Evolutionary conservation across 2,888 invertebrate genomes (phyloP).

Genomic region (Druceiella hillmani): DNA sequence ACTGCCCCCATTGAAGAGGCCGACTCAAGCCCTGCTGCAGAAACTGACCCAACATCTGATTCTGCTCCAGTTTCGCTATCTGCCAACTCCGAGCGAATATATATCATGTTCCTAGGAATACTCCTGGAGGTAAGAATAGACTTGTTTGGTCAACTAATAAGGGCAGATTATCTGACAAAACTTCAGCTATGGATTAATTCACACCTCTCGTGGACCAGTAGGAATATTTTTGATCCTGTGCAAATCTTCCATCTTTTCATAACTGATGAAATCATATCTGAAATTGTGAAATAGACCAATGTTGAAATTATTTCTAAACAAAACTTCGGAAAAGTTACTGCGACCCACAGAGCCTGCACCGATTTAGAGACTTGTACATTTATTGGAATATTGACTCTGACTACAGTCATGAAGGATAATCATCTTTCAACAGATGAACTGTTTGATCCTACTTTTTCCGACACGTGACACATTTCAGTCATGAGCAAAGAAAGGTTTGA

Average conservation of each 20-base stretch:
- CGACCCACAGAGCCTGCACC: neutral
- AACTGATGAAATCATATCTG: constrained; percentile 1
- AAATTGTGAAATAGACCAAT: neutral
- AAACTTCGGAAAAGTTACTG: neutral
- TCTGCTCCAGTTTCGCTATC: no score
- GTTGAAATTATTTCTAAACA: neutral
- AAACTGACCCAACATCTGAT: no score
- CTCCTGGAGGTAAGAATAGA: neutral
- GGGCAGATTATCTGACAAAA: constrained; percentile 9
- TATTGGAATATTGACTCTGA: constrained; percentile 1
- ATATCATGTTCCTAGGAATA: neutral
- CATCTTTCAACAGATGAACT: neutral
- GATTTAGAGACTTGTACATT: neutral
- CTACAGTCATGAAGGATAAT: neutral
- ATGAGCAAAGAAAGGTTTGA: no score
- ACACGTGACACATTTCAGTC: no score
- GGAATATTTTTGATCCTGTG: constrained; percentile 17
- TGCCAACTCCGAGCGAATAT: neutral
- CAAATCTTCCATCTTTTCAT: constrained; percentile 2
- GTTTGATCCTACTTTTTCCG: no score
- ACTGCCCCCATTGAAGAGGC: constrained; percentile 7
- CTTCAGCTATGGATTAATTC: constrained; percentile 10
- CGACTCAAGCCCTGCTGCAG: constrained; percentile 5
- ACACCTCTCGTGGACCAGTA: constrained; percentile 8
- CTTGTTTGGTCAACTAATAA: constrained; percentile 1